Base-by-base conservation (phyloP, 92 coral and sea anemone species). In the Virgularia gustaviana region DNA sequence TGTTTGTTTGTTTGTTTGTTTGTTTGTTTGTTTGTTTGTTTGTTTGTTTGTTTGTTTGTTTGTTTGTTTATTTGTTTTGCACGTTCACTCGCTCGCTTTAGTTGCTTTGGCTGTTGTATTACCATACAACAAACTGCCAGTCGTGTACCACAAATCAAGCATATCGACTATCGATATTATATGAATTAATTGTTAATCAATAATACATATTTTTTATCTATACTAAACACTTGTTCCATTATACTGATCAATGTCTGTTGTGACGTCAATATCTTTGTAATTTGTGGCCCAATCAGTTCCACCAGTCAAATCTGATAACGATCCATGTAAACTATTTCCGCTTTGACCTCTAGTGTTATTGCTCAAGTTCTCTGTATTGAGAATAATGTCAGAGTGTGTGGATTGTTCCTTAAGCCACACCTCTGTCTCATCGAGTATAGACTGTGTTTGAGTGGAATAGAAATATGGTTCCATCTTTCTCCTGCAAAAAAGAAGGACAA, bases 381-480 rank as follows among this genome's bases (percentile, higher is more conserved):
- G 55, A 9, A 47, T 68, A 47, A 68, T 51, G 18, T 68, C 75
- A 27, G 73, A 66, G 12, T 11, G 73, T 3, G 47, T 3, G 36
- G 96, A 82, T 54, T 82, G 96, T 60, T 89, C 96, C 31, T 89
- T 81, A 4, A 86, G 44, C 98, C 98, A 92, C 52, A 86, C 96
- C 20, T 92, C 96, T 32, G 90, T 58, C 38, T 92, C 92, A 36
- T 84, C 90, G 31, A 86, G 81, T 38, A 83, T 88, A 37, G 43
- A 89, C 96, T 70, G 88, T 81, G 66, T 75, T 65, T 74, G 82
- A 77, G 61, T 76, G 81, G 43, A 74, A 49, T 52, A 78, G 79
- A 55, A 86, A 83, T 35, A 81, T 65, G 71, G 84, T 81, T 25
- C 83, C n/a, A n/a, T n/a, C n/a, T n/a, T n/a, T n/a, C n/a, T n/a